phyloP scores from a whole-genome alignment of 2,797 vertebrate genomes.

The Pipistrellus nathusii region DNA sequence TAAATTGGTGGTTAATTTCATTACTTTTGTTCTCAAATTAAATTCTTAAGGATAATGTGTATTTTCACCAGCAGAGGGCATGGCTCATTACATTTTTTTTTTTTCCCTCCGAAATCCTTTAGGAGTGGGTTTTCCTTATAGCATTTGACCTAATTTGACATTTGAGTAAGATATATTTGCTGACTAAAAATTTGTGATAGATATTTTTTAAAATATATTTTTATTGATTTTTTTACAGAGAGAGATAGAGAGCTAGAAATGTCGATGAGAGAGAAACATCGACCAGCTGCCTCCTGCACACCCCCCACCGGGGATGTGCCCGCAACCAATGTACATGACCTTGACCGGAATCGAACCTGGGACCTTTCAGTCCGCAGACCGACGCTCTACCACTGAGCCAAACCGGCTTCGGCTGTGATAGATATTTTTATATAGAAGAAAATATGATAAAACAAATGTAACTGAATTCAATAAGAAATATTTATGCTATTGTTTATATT shows the following conservation, averaged over 20 bases:
- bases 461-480: not conserved
- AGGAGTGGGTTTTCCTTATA: not conserved
- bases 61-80: constrained; percentile 87
- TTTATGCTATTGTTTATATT: constrained; percentile 29
- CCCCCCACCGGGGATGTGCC: no score
- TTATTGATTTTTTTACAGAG: no score
- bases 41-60: constrained; percentile 67
- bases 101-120: not conserved
- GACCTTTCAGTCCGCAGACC: no score
- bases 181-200: constrained; percentile 47
- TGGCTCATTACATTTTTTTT: constrained; percentile 73
- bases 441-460: constrained; percentile 13
- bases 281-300: no score
- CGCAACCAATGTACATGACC: no score
- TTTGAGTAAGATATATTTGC: constrained; percentile 72
- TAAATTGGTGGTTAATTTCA: constrained; percentile 68
- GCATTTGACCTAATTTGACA: constrained; percentile 62
- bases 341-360: no score
- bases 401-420: no score
- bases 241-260: no score
- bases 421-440: not conserved
- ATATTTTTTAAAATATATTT: no score
- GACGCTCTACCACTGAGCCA: no score
- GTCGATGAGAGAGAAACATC: no score
- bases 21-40: constrained; percentile 1